phyloP scores from a whole-genome alignment of 2,888 invertebrate genomes.

The Syritta pipiens region DNA sequence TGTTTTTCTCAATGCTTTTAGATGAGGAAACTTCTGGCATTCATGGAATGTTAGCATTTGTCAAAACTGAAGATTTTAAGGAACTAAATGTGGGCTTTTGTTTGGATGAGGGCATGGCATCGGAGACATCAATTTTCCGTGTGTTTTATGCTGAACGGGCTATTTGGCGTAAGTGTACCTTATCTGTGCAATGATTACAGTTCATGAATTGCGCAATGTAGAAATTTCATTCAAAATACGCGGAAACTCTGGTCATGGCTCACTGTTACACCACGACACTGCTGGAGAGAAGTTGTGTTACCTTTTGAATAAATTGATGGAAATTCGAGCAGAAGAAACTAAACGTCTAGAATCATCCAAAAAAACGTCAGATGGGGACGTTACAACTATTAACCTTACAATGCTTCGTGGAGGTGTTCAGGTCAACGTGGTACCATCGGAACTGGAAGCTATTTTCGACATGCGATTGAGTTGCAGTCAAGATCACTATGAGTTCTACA shows the following conservation, averaged over 20 bases:
- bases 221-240: slow-evolving; percentile 79
- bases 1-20: slow-evolving; percentile 3
- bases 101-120: slow-evolving; percentile 89
- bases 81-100: slow-evolving; percentile 87
- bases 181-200: no score
- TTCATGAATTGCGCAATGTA: no score
- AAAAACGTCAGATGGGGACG: slow-evolving; percentile 83
- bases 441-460: slow-evolving; percentile 84
- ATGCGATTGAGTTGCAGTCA: slow-evolving; percentile 82
- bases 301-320: slow-evolving; percentile 84
- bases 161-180: slow-evolving; percentile 83
- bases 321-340: slow-evolving; percentile 82
- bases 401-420: slow-evolving; percentile 86
- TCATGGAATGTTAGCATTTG: slow-evolving; percentile 86
- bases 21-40: slow-evolving; percentile 84
- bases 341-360: slow-evolving; percentile 78
- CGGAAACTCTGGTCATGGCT: slow-evolving; percentile 89
- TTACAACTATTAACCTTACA: slow-evolving; percentile 88
- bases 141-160: slow-evolving; percentile 83
- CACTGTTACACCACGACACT: slow-evolving; percentile 83
- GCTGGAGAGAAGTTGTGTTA: slow-evolving; percentile 86
- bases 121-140: slow-evolving; percentile 82
- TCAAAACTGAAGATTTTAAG: slow-evolving; percentile 83
- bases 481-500: slow-evolving; percentile 81
- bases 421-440: slow-evolving; percentile 88